Conservation (phyloP, 2,888 invertebrate species). For the Sisyra nigra region DNA sequence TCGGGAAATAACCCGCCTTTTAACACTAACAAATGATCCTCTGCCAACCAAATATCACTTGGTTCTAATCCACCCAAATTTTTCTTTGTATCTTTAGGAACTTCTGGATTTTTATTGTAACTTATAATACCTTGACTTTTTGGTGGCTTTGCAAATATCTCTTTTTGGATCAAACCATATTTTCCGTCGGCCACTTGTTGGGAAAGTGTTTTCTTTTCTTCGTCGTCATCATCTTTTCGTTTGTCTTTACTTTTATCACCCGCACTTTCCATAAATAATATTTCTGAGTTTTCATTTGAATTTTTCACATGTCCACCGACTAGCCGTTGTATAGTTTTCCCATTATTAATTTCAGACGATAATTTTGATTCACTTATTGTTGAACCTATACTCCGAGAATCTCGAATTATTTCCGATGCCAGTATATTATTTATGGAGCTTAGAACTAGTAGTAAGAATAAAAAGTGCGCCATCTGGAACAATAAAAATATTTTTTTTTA, state of each 20-base stretch:
- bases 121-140: slow-evolving; percentile 69
- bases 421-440: not conserved
- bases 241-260: slow-evolving; percentile 12
- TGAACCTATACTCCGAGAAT: not conserved
- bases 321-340: slow-evolving; percentile 40
- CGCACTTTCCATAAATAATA: slow-evolving; percentile 8
- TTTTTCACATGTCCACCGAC: slow-evolving; percentile 45
- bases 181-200: slow-evolving; percentile 84
- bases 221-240: slow-evolving; percentile 32
- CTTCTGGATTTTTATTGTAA: slow-evolving; percentile 65
- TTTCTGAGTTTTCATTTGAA: slow-evolving; percentile 2
- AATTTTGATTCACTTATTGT: not conserved
- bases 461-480: not conserved
- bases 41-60: slow-evolving; percentile 80
- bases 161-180: slow-evolving; percentile 76
- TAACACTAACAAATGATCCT: slow-evolving; percentile 70
- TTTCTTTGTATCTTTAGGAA: slow-evolving; percentile 61
- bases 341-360: not conserved
- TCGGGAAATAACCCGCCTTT: slow-evolving; percentile 60
- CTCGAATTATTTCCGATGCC: not conserved
- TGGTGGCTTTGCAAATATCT: slow-evolving; percentile 53
- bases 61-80: slow-evolving; percentile 63
- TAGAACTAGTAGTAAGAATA: not conserved
- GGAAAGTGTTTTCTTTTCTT: slow-evolving; percentile 69
- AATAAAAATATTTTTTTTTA: not conserved